Conservation (phyloP, 2,113 vertebrate species). For the Trematocara unimaculatum region DNA sequence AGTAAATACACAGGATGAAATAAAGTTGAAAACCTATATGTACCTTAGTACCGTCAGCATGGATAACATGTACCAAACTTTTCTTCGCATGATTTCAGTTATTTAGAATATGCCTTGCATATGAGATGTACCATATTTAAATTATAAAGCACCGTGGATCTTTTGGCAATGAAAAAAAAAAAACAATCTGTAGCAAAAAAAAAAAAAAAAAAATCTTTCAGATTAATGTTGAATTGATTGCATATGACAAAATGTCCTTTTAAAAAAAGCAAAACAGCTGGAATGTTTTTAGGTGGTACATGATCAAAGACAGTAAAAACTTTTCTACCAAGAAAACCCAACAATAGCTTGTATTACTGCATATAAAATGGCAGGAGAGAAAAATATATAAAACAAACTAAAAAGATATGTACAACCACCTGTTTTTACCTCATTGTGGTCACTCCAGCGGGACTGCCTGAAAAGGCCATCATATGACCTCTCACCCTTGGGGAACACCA, state of each 20-base stretch:
- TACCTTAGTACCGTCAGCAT: slow-evolving; percentile 83
- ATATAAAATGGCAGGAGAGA: slow-evolving; percentile 94
- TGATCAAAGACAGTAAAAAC: slow-evolving; percentile 89
- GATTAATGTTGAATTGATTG: slow-evolving; percentile 81
- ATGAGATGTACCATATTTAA: slow-evolving; percentile 93
- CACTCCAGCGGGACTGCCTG: slow-evolving; percentile 79
- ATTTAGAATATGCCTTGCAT: slow-evolving; percentile 88
- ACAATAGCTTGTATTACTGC: slow-evolving; percentile 97
- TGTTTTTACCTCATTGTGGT: slow-evolving; percentile 82
- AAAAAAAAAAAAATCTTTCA: slow-evolving; percentile 34
- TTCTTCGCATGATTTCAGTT: slow-evolving; percentile 54
- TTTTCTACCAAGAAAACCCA: slow-evolving; percentile 90
- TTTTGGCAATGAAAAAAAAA: slow-evolving; percentile 91
- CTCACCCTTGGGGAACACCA: slow-evolving; percentile 82
- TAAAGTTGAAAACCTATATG: slow-evolving; percentile 88
- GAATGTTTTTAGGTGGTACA: slow-evolving; percentile 89
- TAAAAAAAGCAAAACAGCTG: slow-evolving; percentile 79
- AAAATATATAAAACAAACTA: slow-evolving; percentile 72
- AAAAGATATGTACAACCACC: slow-evolving; percentile 96
- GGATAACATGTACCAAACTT: slow-evolving; percentile 85
- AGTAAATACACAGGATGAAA: slow-evolving; percentile 81
- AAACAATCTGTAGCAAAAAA: slow-evolving; percentile 43
- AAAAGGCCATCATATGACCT: slow-evolving; percentile 90
- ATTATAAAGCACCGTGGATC: slow-evolving; percentile 93
- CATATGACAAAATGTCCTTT: slow-evolving; percentile 84